Conservation (phyloP, 2,888 invertebrate genomes). For the Scaptomyza polygonia region DNA sequence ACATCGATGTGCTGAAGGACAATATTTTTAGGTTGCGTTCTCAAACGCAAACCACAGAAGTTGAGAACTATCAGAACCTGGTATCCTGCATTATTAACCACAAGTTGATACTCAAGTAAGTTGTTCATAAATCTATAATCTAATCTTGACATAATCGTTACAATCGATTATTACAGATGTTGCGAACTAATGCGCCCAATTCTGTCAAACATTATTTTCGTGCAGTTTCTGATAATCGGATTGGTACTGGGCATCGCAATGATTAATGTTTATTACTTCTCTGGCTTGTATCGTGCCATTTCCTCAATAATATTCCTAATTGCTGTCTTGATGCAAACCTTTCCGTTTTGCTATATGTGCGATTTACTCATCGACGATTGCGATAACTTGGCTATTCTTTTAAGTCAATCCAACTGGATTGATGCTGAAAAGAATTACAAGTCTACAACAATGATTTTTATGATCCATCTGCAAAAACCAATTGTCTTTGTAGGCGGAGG, state of each 20-base stretch:
- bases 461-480: slow-evolving; percentile 46
- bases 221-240: slow-evolving; percentile 57
- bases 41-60: slow-evolving; percentile 25
- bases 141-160: too few relatives aligned
- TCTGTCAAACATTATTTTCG: slow-evolving; percentile 49
- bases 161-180: neutral
- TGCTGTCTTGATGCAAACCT: slow-evolving; percentile 47
- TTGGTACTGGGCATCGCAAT: slow-evolving; percentile 48
- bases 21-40: slow-evolving; percentile 37
- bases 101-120: slow-evolving; percentile 42
- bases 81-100: slow-evolving; percentile 35
- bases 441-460: slow-evolving; percentile 31
- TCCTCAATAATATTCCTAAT: slow-evolving; percentile 42
- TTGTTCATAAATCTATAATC: neutral
- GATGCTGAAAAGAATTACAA: slow-evolving; percentile 49
- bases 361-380: slow-evolving; percentile 47
- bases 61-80: slow-evolving; percentile 41
- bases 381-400: slow-evolving; percentile 27
- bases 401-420: slow-evolving; percentile 55
- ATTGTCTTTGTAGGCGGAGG: slow-evolving; percentile 48
- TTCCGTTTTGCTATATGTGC: slow-evolving; percentile 61
- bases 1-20: slow-evolving; percentile 46
- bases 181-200: slow-evolving; percentile 36
- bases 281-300: slow-evolving; percentile 37
- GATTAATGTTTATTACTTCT: slow-evolving; percentile 52